These are phyloP conservation scores for Orthosia incerta DNA, from an alignment of 2,888 invertebrate species.

Conservation along the genomic window DNA sequence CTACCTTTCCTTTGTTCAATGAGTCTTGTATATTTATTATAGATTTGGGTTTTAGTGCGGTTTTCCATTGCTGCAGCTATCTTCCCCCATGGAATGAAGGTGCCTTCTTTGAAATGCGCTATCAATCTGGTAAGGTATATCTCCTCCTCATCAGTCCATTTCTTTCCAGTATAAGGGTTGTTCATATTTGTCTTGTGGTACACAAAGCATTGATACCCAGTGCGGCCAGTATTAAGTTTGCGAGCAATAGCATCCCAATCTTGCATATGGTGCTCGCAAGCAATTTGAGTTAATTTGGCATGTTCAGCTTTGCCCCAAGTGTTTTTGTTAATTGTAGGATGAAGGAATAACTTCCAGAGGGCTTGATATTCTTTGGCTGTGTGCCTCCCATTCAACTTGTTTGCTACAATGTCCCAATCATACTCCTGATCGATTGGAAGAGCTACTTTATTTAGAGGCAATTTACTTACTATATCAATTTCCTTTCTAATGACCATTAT, in stretches of 20 bases:
- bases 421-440: constrained; percentile 85
- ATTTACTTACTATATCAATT: constrained; percentile 69
- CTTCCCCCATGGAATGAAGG: constrained; percentile 94
- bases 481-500: constrained; percentile 70
- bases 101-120: constrained; percentile 91
- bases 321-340: constrained; percentile 92
- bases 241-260: constrained; percentile 93
- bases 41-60: constrained; percentile 92
- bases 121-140: constrained; percentile 92
- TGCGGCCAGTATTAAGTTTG: constrained; percentile 90
- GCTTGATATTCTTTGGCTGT: constrained; percentile 92
- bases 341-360: constrained; percentile 93
- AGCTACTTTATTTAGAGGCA: constrained; percentile 75
- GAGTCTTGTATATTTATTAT: constrained; percentile 89
- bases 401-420: constrained; percentile 91
- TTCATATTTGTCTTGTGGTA: constrained; percentile 91
- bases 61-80: constrained; percentile 92
- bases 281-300: constrained; percentile 74
- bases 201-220: constrained; percentile 93
- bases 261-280: constrained; percentile 83
- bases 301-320: constrained; percentile 81
- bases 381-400: constrained; percentile 89
- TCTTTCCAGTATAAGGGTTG: constrained; percentile 75
- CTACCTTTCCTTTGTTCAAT: constrained; percentile 90
- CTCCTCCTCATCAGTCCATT: constrained; percentile 94